A percentile compares a stretch with the other conserved stretches of the same genome.
Conservation (phyloP, 2,113 vertebrate genomes). For the Rhinolophus sinicus region DNA sequence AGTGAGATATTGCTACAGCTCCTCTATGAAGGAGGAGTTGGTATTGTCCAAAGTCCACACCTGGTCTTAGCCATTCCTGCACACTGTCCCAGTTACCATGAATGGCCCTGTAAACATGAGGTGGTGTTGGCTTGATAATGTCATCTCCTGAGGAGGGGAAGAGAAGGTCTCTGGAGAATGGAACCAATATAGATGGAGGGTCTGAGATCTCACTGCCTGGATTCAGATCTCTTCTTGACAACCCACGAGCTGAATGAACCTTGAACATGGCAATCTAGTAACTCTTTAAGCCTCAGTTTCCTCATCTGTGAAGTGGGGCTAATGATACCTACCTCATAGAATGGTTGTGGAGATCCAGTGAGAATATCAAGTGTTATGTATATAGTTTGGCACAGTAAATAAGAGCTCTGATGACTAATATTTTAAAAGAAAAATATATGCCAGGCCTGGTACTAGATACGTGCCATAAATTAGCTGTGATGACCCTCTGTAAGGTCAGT, state of each 20-base stretch:
- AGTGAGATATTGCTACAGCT: neutral
- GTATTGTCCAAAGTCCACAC: rapidly evolving
- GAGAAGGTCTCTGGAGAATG: neutral
- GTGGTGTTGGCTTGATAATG: neutral
- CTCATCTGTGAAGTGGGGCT: neutral
- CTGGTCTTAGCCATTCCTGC: neutral
- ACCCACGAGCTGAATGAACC: neutral
- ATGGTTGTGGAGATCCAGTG: neutral
- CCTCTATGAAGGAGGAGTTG: neutral
- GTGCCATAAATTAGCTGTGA: neutral
- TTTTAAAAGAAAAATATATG: neutral
- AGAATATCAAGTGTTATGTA: neutral
- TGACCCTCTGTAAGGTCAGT: neutral
- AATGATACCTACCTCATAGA: neutral
- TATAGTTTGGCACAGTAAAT: neutral
- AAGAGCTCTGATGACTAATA: neutral
- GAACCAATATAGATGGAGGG: neutral
- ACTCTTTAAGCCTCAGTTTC: neutral
- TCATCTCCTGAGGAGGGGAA: neutral
- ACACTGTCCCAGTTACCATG: neutral
- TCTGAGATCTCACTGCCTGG: neutral
- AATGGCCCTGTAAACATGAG: neutral
- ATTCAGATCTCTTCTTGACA: neutral
- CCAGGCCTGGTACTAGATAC: neutral
- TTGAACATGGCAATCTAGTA: neutral